Evolutionary conservation across 2,113 vertebrate genomes (phyloP).

Genomic region (Sula dactylatra): DNA sequence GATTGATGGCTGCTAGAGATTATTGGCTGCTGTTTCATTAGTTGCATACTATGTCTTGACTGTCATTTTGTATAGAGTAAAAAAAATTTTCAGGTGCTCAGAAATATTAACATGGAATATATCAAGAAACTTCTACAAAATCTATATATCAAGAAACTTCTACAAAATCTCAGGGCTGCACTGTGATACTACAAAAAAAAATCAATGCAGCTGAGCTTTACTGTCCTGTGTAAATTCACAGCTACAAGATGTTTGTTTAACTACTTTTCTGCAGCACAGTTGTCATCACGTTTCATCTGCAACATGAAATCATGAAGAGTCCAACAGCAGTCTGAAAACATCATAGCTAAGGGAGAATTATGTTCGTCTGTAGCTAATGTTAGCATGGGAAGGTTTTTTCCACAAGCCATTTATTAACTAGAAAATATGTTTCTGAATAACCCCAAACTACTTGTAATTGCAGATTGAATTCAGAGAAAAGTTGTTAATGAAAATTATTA

Average conservation of each 20-base stretch:
- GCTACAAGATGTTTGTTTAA: background rate
- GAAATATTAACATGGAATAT: background rate
- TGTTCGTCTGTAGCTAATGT: background rate
- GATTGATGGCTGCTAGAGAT: background rate
- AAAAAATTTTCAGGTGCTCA: background rate
- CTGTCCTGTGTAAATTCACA: background rate
- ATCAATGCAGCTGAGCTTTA: background rate
- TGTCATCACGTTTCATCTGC: background rate
- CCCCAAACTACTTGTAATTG: background rate
- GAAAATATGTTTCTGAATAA: background rate
- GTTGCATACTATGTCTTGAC: background rate
- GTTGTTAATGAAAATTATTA: background rate
- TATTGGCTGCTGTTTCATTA: background rate
- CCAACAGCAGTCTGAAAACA: background rate
- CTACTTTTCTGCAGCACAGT: background rate
- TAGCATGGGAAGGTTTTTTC: background rate
- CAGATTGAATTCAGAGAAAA: background rate
- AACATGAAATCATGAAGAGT: background rate
- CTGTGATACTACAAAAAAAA: background rate
- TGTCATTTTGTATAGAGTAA: background rate
- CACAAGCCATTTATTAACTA: background rate
- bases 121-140: background rate
- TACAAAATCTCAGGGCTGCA: background rate
- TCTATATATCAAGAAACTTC: background rate
- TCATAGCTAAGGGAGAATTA: background rate